Evolutionary conservation across 2,113 vertebrate species (phyloP).

Genomic region (Heterocephalus glaber): DNA sequence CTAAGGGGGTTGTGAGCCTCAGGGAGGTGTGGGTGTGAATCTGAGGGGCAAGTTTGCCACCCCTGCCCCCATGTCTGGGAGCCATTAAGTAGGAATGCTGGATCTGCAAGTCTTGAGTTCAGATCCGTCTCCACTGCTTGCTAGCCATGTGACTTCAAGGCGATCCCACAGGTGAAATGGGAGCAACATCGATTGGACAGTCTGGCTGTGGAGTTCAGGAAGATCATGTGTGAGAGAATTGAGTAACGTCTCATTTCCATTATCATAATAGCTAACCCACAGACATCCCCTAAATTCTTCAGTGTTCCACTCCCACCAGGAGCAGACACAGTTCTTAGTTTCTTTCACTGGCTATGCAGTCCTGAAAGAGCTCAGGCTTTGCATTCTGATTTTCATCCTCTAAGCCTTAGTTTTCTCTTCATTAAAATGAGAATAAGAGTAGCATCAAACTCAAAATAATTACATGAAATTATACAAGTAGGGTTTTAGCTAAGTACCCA

Average conservation of each 20-base stretch:
- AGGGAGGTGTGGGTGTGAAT: not conserved
- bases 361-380: not conserved
- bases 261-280: accelerated
- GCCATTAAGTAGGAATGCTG: not conserved
- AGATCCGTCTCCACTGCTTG: not conserved
- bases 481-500: not conserved
- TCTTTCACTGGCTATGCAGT: not conserved
- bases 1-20: not conserved
- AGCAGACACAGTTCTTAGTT: not conserved
- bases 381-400: not conserved
- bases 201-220: not conserved
- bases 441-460: not conserved
- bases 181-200: not conserved
- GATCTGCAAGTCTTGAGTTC: not conserved
- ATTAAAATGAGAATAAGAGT: slow-evolving; percentile 32
- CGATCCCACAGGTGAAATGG: not conserved
- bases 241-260: not conserved
- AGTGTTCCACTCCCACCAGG: not conserved
- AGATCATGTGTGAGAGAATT: not conserved
- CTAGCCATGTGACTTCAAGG: not conserved
- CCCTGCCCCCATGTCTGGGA: not conserved
- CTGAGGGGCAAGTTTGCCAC: not conserved
- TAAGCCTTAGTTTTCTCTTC: not conserved
- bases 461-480: not conserved
- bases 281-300: not conserved